Evolutionary conservation across 2,888 invertebrate genomes (phyloP), one percentile per base, ranked within the genome.

Genomic region (Rhagophthalmus giganteus): DNA sequence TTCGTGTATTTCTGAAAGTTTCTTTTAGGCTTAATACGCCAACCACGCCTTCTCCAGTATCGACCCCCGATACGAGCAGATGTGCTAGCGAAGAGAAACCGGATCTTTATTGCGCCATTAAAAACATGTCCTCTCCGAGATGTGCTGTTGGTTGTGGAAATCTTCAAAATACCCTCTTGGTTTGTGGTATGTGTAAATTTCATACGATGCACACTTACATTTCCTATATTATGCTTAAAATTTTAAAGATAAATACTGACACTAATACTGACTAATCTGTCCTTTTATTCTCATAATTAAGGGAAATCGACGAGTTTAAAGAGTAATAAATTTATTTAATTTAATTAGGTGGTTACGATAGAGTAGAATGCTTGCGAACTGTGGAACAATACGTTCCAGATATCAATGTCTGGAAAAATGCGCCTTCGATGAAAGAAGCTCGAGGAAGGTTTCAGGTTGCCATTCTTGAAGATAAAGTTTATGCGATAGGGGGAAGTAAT

Each of bases 401-500:
- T 35, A 75, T 74, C 2, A 90, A 90, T 75, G 75, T 74, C 40
- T 93, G 93, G 92, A 70, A 75, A 28, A 69, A 78, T 13, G 74
- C 88, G 65, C 80, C 86, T 0, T 79, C 81, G 55, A 89, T 93
- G 90, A 80, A 79, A 44, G 81, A 84, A 56, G 83, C 86, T 47
- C 79, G 93, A 51, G 92, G 91, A 0, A 79, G 93, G 15, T 89
- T 91, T 75, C 86, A 88, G 63, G 84, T 88, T 25, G 86, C 87
- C 9, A 82, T 84, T 50, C 76, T 88, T 7, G 78, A 79, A 33
- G 84, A 80, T 58, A 78, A 79, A 57, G 81, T 91, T n/a, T 90
- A 84, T 74, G 89, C 86, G 25, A 79, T 90, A 35, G 92, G 90
- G 44, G 92, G 91, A 25, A 88, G 88, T 63, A 90, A 92, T 75